Evolutionary conservation across 2,888 invertebrate species (phyloP).

Genomic region (Orthonychiurus folsomi): DNA sequence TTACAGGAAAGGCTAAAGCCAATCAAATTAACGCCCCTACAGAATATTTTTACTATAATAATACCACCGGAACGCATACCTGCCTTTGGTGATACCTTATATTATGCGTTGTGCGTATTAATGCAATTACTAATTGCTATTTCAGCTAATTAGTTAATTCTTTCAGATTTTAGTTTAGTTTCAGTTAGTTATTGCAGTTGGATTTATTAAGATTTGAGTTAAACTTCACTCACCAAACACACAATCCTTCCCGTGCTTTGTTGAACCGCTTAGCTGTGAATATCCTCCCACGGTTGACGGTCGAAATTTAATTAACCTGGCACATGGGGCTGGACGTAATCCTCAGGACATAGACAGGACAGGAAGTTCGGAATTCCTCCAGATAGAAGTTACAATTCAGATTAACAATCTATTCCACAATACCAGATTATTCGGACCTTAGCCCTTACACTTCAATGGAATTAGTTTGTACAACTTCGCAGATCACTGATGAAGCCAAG

Average conservation of each 20-base stretch:
- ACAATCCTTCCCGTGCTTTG: neutral
- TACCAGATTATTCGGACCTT: neutral
- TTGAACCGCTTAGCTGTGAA: neutral
- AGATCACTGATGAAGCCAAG: too few relatives aligned
- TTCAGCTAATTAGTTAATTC: neutral
- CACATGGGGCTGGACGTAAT: neutral
- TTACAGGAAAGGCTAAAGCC: too few relatives aligned
- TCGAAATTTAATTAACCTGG: neutral
- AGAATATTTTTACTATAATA: too few relatives aligned
- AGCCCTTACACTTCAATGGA: neutral
- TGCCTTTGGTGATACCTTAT: too few relatives aligned
- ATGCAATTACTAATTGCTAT: neutral
- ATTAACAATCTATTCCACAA: too few relatives aligned
- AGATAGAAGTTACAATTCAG: too few relatives aligned
- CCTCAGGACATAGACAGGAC: neutral
- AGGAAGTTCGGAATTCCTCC: neutral
- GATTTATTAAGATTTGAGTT: neutral
- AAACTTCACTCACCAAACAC: neutral
- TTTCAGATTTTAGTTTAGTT: neutral
- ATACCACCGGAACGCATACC: too few relatives aligned
- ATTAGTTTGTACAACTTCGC: too few relatives aligned
- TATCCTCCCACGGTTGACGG: neutral
- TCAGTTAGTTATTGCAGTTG: neutral
- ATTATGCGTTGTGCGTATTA: too few relatives aligned
- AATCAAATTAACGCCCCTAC: too few relatives aligned